Evolutionary conservation across 2,797 vertebrate species (phyloP).

Genomic region (Lithobates pipiens): DNA sequence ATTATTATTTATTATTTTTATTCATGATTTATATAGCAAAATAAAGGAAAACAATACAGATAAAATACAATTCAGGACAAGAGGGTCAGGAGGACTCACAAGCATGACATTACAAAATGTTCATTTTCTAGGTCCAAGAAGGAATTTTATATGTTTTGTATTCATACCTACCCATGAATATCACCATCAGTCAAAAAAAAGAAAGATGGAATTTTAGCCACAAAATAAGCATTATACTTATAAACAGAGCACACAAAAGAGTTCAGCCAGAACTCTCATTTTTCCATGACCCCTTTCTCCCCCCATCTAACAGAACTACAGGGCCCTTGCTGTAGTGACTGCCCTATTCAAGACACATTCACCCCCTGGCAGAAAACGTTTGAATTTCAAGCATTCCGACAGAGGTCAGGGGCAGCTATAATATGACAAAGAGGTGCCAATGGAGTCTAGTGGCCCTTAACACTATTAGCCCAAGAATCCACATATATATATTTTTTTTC

Average conservation of each 20-base stretch:
- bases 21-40: no score
- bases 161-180: no score
- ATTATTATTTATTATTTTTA: no score
- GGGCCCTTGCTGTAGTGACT: not conserved
- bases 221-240: not conserved
- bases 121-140: no score
- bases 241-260: not conserved
- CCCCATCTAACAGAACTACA: not conserved
- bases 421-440: not conserved
- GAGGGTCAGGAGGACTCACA: no score
- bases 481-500: not conserved
- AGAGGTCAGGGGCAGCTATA: constrained; percentile 5
- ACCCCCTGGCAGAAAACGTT: not conserved
- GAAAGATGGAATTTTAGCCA: not conserved
- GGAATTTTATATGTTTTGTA: no score
- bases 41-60: no score
- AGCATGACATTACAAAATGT: no score
- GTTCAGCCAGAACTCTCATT: not conserved
- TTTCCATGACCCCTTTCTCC: not conserved
- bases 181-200: not conserved
- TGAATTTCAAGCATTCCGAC: not conserved
- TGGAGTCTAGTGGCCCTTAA: not conserved
- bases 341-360: not conserved
- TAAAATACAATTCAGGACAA: no score
- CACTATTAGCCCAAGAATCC: not conserved